A percentile compares a stretch with the other conserved stretches of the same genome.
Evolutionary conservation across 2,797 vertebrate genomes (phyloP).

Genomic region (Centroberyx gerrardi): DNA sequence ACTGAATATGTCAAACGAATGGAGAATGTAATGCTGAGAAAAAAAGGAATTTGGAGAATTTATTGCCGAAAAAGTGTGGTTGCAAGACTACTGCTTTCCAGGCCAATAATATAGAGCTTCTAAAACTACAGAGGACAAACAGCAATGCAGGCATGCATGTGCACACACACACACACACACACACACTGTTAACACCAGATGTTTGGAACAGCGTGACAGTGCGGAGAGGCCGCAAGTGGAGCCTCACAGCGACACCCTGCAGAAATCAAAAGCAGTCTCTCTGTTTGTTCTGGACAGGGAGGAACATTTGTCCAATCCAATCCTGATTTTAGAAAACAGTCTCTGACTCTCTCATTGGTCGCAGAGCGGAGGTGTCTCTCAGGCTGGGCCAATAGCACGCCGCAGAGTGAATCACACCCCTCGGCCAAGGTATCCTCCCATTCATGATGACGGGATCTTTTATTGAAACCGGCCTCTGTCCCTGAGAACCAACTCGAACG

Average conservation of each 20-base stretch:
- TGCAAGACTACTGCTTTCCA: neutral
- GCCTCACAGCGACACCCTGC: conserved; percentile 22
- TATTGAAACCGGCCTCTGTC: conserved; percentile 46
- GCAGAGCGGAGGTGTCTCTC: conserved; percentile 64
- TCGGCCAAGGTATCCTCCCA: conserved; percentile 32
- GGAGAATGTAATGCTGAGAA: neutral
- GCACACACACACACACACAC: conserved; percentile 6
- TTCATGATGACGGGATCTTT: conserved; percentile 33
- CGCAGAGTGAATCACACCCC: conserved; percentile 56
- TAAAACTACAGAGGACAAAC: conserved; percentile 41
- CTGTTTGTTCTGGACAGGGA: conserved; percentile 40
- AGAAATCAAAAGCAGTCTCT: conserved; percentile 56
- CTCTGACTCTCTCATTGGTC: conserved; percentile 67
- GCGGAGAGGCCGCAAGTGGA: conserved; percentile 25
- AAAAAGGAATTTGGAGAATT: neutral
- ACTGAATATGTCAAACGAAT: neutral
- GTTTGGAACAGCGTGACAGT: conserved; percentile 49
- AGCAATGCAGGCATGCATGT: conserved; percentile 1
- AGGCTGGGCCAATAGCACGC: conserved; percentile 69
- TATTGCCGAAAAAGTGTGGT: neutral
- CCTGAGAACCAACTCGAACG: conserved; percentile 19
- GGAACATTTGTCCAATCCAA: conserved; percentile 28
- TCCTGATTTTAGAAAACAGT: conserved; percentile 39
- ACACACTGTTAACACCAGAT: conserved; percentile 53
- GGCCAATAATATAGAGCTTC: conserved; percentile 17